Percentiles rank a stretch among this genome's conserved stretches.
These are phyloP conservation scores for Microctenopoma lineatum DNA, from an alignment of 2,797 vertebrate genomes.

Conservation along the genomic window DNA sequence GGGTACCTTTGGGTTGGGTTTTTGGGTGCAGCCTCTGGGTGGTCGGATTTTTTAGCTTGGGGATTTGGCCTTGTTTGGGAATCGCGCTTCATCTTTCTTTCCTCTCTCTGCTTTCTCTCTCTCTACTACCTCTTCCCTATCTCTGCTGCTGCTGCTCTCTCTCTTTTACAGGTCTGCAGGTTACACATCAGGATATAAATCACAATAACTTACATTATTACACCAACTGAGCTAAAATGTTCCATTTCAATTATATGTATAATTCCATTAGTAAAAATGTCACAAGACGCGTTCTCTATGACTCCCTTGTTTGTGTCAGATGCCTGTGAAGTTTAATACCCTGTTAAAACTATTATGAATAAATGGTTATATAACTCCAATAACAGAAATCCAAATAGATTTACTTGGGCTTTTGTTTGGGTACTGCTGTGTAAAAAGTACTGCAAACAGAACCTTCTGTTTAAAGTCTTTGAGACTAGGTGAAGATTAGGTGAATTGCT, in stretches of 20 bases:
- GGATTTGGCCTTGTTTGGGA: constrained; percentile 79
- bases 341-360: neutral
- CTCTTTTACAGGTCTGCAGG: constrained; percentile 8
- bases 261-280: no score
- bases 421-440: constrained; percentile 1
- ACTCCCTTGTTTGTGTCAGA: neutral
- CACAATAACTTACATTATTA: constrained; percentile 3
- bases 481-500: constrained; percentile 45
- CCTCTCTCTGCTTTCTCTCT: constrained; percentile 50
- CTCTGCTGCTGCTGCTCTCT: constrained; percentile 14
- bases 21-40: constrained; percentile 68
- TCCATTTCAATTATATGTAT: neutral
- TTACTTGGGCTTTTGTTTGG: constrained; percentile 6
- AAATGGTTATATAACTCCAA: neutral
- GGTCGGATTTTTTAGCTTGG: constrained; percentile 61
- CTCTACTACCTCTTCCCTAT: constrained; percentile 13
- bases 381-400: constrained; percentile 15
- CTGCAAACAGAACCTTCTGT: constrained; percentile 3
- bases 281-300: neutral
- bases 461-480: neutral
- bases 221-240: neutral
- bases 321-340: neutral
- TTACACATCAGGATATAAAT: constrained; percentile 37
- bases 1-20: constrained; percentile 43
- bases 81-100: constrained; percentile 72